Evolutionary conservation across 2,113 vertebrate species (phyloP).

Genomic region (Nesoenas mayeri): DNA sequence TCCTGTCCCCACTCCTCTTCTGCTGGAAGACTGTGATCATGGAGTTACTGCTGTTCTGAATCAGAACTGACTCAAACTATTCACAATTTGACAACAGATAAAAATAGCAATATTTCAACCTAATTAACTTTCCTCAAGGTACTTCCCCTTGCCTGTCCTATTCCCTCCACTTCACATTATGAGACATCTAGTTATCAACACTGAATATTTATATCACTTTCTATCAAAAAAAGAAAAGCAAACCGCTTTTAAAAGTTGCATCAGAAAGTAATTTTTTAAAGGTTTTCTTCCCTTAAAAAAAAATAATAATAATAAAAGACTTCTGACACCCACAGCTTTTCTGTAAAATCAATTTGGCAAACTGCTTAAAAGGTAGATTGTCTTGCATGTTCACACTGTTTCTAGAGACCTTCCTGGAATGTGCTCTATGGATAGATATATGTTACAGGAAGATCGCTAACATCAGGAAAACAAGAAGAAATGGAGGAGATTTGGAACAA

Average conservation of each 20-base stretch:
- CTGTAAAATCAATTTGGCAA: background rate
- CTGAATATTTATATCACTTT: background rate
- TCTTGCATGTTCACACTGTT: background rate
- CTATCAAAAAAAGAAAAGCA: background rate
- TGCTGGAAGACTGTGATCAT: background rate
- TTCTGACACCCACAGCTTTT: background rate
- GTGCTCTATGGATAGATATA: background rate
- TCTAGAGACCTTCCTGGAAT: background rate
- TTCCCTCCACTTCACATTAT: background rate
- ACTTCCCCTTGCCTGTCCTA: background rate
- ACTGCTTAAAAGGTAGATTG: background rate
- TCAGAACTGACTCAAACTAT: background rate
- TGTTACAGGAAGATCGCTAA: background rate
- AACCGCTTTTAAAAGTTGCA: background rate
- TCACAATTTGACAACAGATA: background rate
- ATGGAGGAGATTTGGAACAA: background rate
- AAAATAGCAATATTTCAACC: background rate
- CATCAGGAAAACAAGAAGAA: background rate
- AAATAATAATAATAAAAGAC: background rate
- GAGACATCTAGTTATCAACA: background rate
- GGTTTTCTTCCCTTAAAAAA: too few relatives aligned
- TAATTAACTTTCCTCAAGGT: background rate
- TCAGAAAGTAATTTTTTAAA: background rate
- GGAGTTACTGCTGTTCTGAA: background rate
- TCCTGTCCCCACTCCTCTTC: background rate